These are phyloP conservation scores for Limnephilus auricula DNA, from an alignment of 2,888 invertebrate species.

Conservation along the genomic window DNA sequence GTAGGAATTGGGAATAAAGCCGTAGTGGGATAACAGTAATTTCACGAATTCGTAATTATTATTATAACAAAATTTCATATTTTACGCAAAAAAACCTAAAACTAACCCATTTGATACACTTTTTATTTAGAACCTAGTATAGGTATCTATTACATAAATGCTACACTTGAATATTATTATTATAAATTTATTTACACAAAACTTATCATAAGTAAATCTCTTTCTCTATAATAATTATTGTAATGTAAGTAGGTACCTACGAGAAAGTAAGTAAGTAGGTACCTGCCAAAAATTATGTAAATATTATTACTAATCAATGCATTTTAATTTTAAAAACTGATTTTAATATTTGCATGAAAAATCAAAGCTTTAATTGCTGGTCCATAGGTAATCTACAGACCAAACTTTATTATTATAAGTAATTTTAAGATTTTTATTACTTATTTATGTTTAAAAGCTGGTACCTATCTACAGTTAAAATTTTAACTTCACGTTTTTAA, in stretches of 20 bases:
- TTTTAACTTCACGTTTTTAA: background rate
- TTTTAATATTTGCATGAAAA: slow-evolving; percentile 51
- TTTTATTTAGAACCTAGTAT: background rate
- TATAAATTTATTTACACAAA: background rate
- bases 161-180: background rate
- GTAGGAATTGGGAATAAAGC: background rate
- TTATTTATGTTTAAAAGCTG: background rate
- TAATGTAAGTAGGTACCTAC: background rate
- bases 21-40: background rate
- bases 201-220: background rate
- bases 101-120: background rate
- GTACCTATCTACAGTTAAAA: background rate
- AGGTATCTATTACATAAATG: background rate
- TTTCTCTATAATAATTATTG: background rate
- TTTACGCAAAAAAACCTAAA: background rate
- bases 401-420: slow-evolving; percentile 35
- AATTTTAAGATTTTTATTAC: background rate
- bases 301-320: background rate
- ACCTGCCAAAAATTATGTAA: slow-evolving; percentile 21
- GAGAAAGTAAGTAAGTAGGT: background rate
- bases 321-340: slow-evolving; percentile 1
- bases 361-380: slow-evolving; percentile 61
- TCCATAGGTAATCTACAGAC: slow-evolving; percentile 61
- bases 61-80: background rate
- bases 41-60: background rate